Evolutionary conservation across 2,113 vertebrate genomes (phyloP), one percentile per base, ranked within the genome.

Genomic region (Fulica atra): DNA sequence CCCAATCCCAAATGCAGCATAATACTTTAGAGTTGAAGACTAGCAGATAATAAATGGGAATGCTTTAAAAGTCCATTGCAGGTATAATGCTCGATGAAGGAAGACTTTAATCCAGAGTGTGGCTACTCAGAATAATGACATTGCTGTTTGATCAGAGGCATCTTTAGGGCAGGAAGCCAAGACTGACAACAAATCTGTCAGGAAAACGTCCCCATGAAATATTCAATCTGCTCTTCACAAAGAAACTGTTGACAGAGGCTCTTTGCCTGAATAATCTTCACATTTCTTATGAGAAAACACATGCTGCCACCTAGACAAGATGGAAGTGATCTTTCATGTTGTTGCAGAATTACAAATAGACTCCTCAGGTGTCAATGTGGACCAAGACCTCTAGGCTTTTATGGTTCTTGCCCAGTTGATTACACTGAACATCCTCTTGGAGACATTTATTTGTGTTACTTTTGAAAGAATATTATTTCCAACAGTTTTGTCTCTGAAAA

Each of bases 211-310:
- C 88, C 84, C 86, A 93, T 97, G 92, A 97, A 97, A 95, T 95
- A 93, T 95, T 97, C 89, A 97, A 92, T 95, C 95, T 97, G 93
- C 90, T 96, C 74, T 90, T 96, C 93, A 93, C 85, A 95, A 96
- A 96, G 72, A 95, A 82, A 92, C 93, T 96, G 82, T 96, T 97
- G 85, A 96, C 92, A 78, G 89, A 95, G 33, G 51, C 35, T 33
- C 31, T 88, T 93, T 96, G 81, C 88, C 89, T 77, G 85, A 91
- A 73, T 95, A 96, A 97, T 76, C 74, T 97, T 95, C 72, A 68
- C 29, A 88, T 92, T 96, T 92, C 87, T 93, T 92, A 87, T 85
- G 61, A 96, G 70, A 86, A 97, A 96, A 96, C 86, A 85, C 84
- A 93, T 42, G 40, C 66, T 91, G 79, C 89, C 92, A 48, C 79